Percentiles rank a stretch among this genome's conserved stretches.
Evolutionary conservation across 2,888 invertebrate species (phyloP).

Genomic region (Drosophila testacea): DNA sequence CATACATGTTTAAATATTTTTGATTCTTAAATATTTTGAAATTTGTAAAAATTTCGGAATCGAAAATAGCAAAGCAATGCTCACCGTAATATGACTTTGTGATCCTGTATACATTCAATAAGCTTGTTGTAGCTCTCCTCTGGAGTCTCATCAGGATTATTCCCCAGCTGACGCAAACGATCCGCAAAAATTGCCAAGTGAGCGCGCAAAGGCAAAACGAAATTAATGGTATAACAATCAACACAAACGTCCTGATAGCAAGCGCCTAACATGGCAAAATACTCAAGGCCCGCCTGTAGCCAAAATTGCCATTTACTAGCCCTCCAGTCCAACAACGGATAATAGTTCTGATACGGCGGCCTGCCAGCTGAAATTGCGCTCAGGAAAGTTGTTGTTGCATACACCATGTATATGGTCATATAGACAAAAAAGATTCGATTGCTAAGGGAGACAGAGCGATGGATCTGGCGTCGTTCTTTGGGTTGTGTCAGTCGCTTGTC

Average conservation of each 20-base stretch:
- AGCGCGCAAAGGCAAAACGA: constrained; percentile 62
- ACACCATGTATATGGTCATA: constrained; percentile 58
- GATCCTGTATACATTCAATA: constrained; percentile 70
- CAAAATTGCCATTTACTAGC: constrained; percentile 51
- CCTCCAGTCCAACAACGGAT: constrained; percentile 74
- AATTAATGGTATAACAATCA: constrained; percentile 76
- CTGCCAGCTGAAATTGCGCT: constrained; percentile 57
- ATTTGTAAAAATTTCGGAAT: too few relatives aligned
- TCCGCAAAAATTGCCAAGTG: constrained; percentile 66
- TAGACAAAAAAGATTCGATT: constrained; percentile 67
- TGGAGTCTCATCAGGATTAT: constrained; percentile 34
- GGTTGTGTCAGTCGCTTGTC: constrained; percentile 53
- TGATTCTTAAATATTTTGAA: too few relatives aligned
- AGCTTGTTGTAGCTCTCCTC: constrained; percentile 63
- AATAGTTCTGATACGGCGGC: constrained; percentile 76
- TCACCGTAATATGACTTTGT: constrained; percentile 64
- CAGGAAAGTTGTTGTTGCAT: constrained; percentile 65
- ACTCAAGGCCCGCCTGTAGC: constrained; percentile 68
- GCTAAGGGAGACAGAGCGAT: constrained; percentile 56
- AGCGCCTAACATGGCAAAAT: constrained; percentile 64
- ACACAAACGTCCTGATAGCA: constrained; percentile 71
- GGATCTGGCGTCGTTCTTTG: constrained; percentile 54
- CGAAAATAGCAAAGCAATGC: background rate
- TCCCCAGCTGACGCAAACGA: constrained; percentile 63
- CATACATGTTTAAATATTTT: too few relatives aligned